Base-by-base conservation (phyloP, 2,888 invertebrate species). In the Phania funesta region DNA sequence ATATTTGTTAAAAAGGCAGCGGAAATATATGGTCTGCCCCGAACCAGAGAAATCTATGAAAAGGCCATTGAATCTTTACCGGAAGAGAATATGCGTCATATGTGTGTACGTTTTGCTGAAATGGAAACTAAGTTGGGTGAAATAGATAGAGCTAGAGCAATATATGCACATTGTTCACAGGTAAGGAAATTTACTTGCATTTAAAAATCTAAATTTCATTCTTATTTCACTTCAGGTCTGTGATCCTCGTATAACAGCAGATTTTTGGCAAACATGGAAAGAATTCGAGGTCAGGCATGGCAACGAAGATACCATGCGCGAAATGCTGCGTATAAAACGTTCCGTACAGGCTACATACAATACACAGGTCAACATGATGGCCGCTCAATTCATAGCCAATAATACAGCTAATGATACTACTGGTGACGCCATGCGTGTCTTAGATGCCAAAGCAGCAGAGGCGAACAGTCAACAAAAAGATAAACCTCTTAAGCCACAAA, bases 191-290 rank as follows among this genome's bases (percentile, higher is more conserved):
- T 32, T 22, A 26, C 11, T 18, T 7, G 16, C 11, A 18, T 35
- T 22, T 48, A 8, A 13, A 29, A 48, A 48, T 44, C 3, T 7
- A 18, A 8, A 16, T 16, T 16, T 44, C 7, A 44, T 16, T 44
- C 41, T 18, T 3, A 7, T 7, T 24, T 20, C 9, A 0, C 52
- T 48, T 6, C 32, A 89, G 88, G 90, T 90, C 1, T 99, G 99
- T 91, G 99, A 99, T 93, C 99, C 99, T 1, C 94, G 99, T 89
- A 98, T 98, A 8, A 97, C 98, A 4, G 94, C 94, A 0, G 95
- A 96, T 74, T 99, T 99, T 91, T 99, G 99, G 99, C 96, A 97
- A 89, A 96, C 97, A 1, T 99, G 99, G 99, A 98, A 99, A 90
- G 98, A 99, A 88, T 99, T 99, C 92, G 99, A 99, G 92, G 97